These are phyloP conservation scores for Conus ventricosus DNA, from an alignment of 1,140 invertebrate species.

Conservation along the genomic window DNA sequence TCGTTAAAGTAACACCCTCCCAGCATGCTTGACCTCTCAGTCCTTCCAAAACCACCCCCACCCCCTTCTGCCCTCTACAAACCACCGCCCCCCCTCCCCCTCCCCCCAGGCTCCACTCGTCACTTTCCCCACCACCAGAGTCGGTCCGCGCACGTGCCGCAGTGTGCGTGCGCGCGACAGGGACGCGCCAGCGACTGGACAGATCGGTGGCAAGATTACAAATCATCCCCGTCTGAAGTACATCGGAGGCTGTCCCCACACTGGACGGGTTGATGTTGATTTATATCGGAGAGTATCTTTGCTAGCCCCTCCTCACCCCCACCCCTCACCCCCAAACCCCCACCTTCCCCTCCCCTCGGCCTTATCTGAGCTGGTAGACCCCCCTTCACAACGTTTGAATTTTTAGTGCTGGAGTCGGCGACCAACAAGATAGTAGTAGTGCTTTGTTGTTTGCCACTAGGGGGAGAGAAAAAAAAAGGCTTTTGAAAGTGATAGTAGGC, in stretches of 20 bases:
- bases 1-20: not conserved
- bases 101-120: not conserved
- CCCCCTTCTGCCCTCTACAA: too few species aligned
- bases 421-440: too few species aligned
- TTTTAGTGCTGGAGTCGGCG: too few species aligned
- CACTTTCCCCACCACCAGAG: not conserved
- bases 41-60: too few species aligned
- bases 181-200: conserved; percentile 2
- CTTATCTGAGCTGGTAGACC: too few species aligned
- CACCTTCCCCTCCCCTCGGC: too few species aligned
- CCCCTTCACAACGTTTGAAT: too few species aligned
- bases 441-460: too few species aligned
- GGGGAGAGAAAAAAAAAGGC: too few species aligned
- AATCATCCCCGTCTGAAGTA: conserved; percentile 4
- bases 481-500: too few species aligned
- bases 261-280: conserved; percentile 21
- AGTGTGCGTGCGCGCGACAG: conserved; percentile 16
- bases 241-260: not conserved
- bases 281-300: not conserved
- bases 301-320: not conserved
- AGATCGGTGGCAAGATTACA: not conserved
- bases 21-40: not conserved
- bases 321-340: not conserved
- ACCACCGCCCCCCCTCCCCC: not conserved
- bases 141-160: conserved; percentile 7